phyloP scores from a whole-genome alignment of 2,888 invertebrate species.

The Patella ulyssiponensis region DNA sequence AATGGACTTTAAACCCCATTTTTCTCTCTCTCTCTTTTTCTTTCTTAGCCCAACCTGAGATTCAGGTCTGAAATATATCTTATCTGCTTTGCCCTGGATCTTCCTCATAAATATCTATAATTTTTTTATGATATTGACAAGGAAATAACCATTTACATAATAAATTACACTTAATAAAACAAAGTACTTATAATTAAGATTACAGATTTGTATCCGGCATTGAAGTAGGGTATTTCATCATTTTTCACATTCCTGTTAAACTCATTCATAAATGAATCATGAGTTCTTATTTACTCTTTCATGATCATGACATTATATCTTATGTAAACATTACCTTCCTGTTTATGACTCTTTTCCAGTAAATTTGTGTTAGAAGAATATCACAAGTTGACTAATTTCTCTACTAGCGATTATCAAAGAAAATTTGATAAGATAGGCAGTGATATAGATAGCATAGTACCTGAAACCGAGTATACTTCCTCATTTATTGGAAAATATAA shows the following conservation, averaged over 20 bases:
- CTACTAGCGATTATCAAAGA: slow-evolving; percentile 85
- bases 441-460: slow-evolving; percentile 84
- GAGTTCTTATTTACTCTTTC: slow-evolving; percentile 72
- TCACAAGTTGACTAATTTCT: slow-evolving; percentile 84
- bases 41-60: no score
- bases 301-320: neutral
- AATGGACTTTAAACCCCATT: no score
- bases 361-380: slow-evolving; percentile 81
- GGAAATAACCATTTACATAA: no score
- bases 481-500: slow-evolving; percentile 91
- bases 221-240: no score
- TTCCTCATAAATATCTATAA: no score
- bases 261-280: slow-evolving; percentile 37
- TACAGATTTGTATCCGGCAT: no score
- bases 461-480: slow-evolving; percentile 85
- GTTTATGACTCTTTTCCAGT: slow-evolving; percentile 54
- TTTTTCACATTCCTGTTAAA: neutral
- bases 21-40: no score
- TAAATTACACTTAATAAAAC: no score
- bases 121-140: no score
- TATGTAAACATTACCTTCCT: slow-evolving; percentile 3
- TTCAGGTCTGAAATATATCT: no score
- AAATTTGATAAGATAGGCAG: slow-evolving; percentile 84
- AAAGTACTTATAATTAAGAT: no score
- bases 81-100: no score